Percentiles rank a stretch among this genome's conserved stretches.
Evolutionary conservation across 1,140 invertebrate species (phyloP).

Genomic region (Adoxophyes honmai): DNA sequence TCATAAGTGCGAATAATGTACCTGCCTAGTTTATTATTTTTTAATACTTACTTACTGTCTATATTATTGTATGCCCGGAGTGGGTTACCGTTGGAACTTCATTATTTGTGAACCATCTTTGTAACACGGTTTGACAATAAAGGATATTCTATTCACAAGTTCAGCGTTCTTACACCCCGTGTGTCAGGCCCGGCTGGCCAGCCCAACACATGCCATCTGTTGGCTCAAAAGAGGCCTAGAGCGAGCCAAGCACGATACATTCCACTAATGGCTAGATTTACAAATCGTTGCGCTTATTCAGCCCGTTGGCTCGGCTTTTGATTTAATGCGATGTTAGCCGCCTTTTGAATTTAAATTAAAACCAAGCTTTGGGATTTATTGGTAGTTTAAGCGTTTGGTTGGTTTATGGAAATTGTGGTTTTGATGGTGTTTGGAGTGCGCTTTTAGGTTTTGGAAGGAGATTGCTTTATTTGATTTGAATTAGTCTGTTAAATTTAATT

Average conservation of each 20-base stretch:
- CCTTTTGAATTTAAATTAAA: constrained; percentile 16
- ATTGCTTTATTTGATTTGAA: no score
- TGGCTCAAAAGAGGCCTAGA: constrained; percentile 36
- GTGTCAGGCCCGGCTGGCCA: constrained; percentile 2
- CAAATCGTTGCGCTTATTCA: constrained; percentile 44
- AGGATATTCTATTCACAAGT: no score
- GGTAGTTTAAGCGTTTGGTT: background rate
- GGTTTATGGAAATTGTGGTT: background rate
- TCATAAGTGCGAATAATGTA: no score
- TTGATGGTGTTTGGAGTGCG: background rate
- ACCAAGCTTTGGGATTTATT: constrained; percentile 5
- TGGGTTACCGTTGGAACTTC: no score
- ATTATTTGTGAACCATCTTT: no score
- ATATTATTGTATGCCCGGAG: no score
- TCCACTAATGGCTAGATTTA: constrained; percentile 48
- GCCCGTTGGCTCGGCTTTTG: constrained; percentile 17
- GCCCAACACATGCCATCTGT: constrained; percentile 40
- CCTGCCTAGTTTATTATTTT: no score
- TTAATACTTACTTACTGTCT: no score
- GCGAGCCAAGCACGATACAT: constrained; percentile 42
- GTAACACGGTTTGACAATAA: no score
- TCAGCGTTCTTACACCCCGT: background rate
- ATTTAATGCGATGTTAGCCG: constrained; percentile 12
- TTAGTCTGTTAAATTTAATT: no score
- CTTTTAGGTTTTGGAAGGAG: no score